phyloP scores from a whole-genome alignment of 2,888 invertebrate species.

The Hirtodrosophila cameraria region DNA sequence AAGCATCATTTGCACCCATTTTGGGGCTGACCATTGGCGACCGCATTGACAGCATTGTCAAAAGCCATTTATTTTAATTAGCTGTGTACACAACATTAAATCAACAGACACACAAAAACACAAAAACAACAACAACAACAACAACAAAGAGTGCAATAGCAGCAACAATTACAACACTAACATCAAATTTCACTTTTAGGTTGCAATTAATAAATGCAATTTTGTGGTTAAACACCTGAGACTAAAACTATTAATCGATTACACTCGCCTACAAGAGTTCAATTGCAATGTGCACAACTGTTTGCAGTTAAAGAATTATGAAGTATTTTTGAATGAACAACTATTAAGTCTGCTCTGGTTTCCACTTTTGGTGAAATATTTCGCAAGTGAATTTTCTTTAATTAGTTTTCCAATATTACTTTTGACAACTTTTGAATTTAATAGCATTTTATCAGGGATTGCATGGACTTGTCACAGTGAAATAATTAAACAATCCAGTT shows the following conservation, averaged over 20 bases:
- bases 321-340: too few relatives aligned
- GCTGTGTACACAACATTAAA: constrained; percentile 35
- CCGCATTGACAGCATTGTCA: constrained; percentile 61
- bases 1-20: constrained; percentile 47
- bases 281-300: background rate
- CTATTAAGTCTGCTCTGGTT: too few relatives aligned
- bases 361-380: too few relatives aligned
- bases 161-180: constrained; percentile 15
- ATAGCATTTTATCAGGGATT: too few relatives aligned
- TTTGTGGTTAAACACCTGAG: constrained; percentile 47
- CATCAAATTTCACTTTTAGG: constrained; percentile 44
- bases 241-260: background rate
- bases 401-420: too few relatives aligned
- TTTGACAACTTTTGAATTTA: too few relatives aligned
- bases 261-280: background rate
- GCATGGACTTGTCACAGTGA: too few relatives aligned
- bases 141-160: constrained; percentile 1
- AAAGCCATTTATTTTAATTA: constrained; percentile 76
- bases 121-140: constrained; percentile 11
- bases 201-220: constrained; percentile 63
- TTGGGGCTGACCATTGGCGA: constrained; percentile 29
- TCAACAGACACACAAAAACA: constrained; percentile 5
- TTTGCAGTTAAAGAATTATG: background rate
- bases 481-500: too few relatives aligned
- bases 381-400: too few relatives aligned